Base-by-base conservation (phyloP, 2,888 invertebrate genomes). In the Acrobasis repandana region DNA sequence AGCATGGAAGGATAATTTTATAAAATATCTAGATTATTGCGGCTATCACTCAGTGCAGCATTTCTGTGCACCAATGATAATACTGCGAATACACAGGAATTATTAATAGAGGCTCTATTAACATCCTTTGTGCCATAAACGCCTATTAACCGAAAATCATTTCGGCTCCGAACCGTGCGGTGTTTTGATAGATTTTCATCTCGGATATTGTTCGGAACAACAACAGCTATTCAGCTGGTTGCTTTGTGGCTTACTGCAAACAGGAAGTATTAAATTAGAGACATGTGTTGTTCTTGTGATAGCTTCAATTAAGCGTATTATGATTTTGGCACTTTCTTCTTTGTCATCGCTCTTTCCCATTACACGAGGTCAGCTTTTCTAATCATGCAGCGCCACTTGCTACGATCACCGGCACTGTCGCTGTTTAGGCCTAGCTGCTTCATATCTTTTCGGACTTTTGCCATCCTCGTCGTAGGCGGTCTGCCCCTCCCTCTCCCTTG, bases 131-230 rank as follows among this genome's bases (percentile, higher is more conserved):
- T 82, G 77, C 63, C 71, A 68, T 76, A 73, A 77, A 75, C 75
- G 77, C 73, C 75, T 79, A 80, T 80, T 82, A 79, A 74, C 72
- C 71, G 75, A 70, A 79, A 82, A 81, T 81, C 71, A 79, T 82
- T 82, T 77, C 71, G 74, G 71, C 72, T 73, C 75, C 71, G 71
- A 73, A 74, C 66, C 61, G 65, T 61, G 57, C 64, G 49, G 16
- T 61, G 62, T 63, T 61, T 61, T 63, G 69, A 74, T 77, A 67
- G 71, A 72, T 72, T 77, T 71, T 72, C 68, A 66, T 69, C 68
- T 68, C 54, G 18, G 20, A 54, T 43, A 54, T 71, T 70, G 65
- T 66, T 63, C 65, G 71, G 66, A 71, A 71, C 71, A 63, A 72
- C 67, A 71, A 71, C 71, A 63, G 67, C 34, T 34, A 15, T 33